A percentile compares a stretch with the other conserved stretches of the same genome.
These are phyloP conservation scores for Trichopria drosophilae DNA, from an alignment of 2,888 invertebrate genomes.

Conservation along the genomic window DNA sequence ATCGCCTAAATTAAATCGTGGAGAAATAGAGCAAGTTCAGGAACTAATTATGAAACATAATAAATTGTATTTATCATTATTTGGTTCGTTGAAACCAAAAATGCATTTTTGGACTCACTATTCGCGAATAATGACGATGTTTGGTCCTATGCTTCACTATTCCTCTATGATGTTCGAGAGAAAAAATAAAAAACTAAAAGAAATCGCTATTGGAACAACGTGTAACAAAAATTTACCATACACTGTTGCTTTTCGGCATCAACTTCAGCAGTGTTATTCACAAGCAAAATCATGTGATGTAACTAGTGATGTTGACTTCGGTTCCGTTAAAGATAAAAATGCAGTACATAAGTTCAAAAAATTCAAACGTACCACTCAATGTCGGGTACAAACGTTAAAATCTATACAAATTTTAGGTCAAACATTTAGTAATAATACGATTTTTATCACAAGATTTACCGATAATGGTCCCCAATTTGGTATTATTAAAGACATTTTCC, in stretches of 20 bases:
- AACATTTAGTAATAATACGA: too few species aligned
- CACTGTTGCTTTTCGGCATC: too few species aligned
- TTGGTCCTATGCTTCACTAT: constrained; percentile 24
- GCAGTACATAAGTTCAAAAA: too few species aligned
- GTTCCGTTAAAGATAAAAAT: too few species aligned
- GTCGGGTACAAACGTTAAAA: too few species aligned
- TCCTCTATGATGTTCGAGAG: constrained; percentile 26
- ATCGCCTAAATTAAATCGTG: constrained; percentile 14
- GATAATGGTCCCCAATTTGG: too few species aligned
- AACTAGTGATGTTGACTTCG: too few species aligned
- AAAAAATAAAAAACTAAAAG: constrained; percentile 23
- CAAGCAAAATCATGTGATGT: too few species aligned
- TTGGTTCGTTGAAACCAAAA: constrained; percentile 19
- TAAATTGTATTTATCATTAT: constrained; percentile 16
- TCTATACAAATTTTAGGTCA: too few species aligned
- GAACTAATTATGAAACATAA: constrained; percentile 15
- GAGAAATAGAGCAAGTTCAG: constrained; percentile 14
- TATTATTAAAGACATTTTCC: too few species aligned
- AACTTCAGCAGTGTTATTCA: constrained; percentile 19
- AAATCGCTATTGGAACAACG: constrained; percentile 16
- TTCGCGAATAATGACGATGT: constrained; percentile 7
- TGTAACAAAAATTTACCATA: constrained; percentile 18
- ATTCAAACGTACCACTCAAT: too few species aligned
- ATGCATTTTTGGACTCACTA: constrained; percentile 27
- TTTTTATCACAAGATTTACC: too few species aligned